Base-by-base conservation (phyloP, 2,113 vertebrate species). In the Prietella phreatophila region DNA sequence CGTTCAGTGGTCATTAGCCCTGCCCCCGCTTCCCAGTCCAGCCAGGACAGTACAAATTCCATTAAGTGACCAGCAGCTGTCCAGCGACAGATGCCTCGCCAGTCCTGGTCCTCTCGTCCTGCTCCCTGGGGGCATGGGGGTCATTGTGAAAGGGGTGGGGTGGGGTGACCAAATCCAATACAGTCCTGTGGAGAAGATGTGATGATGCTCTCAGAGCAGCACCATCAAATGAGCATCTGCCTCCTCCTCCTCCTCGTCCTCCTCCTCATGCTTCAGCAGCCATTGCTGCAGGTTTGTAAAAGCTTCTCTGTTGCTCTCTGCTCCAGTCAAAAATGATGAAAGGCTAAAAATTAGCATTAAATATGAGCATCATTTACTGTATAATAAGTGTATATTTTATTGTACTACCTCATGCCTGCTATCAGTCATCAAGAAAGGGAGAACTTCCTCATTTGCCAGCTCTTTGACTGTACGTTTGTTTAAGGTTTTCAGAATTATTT, bases 21-120 rank as follows among this genome's bases (percentile, higher is more conserved):
- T 82, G 27, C 84, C 84, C 55, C 55, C 81, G 6, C 60, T 10
- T 17, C 20, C 75, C 60, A 67, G 89, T 67, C 65, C 61, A 82
- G 84, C 85, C 85, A 91, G 87, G 91, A 91, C 86, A 92, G 90
- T 82, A 93, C 91, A 93, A 93, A 91, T 91, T 92, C 94, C 93
- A 94, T 93, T 93, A 92, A 89, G 90, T 91, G 93, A 90, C 92
- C 89, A 94, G 93, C 95, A 95, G 94, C 94, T 95, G 95, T 92
- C 92, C 91, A 4, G 88, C 75, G 93, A 93, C 95, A 96, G 95
- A 96, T 96, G 95, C 93, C 90, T 89, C 89, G 90, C 93, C 88
- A 91, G 87, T 90, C 89, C 92, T 90, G 33, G 87, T 91, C 89
- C 91, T 92, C 89, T 58, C 86, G 91, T 85, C 91, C 89, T 83